Conservation (phyloP, 1,140 invertebrate genomes). For the Monomorium pharaonis region DNA sequence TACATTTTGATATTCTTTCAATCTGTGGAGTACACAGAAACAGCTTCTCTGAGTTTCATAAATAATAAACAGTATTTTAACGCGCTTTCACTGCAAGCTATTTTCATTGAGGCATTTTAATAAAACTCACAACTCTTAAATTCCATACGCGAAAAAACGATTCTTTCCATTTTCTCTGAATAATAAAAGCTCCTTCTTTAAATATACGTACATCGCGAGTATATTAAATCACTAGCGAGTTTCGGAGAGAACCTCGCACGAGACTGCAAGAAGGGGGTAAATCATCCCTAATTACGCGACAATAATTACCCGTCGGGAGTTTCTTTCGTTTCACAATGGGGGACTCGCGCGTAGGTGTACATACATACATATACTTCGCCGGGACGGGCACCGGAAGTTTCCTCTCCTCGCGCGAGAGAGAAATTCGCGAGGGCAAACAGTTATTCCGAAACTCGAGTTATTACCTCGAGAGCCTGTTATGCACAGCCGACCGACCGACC, state of each 20-base stretch:
- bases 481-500: slow-evolving; percentile 11
- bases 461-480: slow-evolving; percentile 26
- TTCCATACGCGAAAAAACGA: not conserved
- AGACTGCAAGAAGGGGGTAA: not conserved
- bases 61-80: too few relatives aligned
- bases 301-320: not conserved
- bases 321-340: slow-evolving; percentile 15
- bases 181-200: not conserved
- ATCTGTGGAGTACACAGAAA: too few relatives aligned
- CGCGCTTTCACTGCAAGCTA: too few relatives aligned
- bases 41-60: too few relatives aligned
- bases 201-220: too few relatives aligned
- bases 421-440: slow-evolving; percentile 48
- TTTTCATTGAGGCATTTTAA: too few relatives aligned
- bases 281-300: not conserved
- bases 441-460: slow-evolving; percentile 55
- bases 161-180: not conserved
- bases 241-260: not conserved
- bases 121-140: too few relatives aligned
- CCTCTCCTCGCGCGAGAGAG: not conserved
- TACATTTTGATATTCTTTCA: too few relatives aligned
- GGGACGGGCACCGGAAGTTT: not conserved
- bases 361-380: too few relatives aligned
- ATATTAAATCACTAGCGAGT: not conserved
- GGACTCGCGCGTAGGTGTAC: not conserved